Conservation (phyloP, 2,797 vertebrate species). For the Meriones psammophilus region DNA sequence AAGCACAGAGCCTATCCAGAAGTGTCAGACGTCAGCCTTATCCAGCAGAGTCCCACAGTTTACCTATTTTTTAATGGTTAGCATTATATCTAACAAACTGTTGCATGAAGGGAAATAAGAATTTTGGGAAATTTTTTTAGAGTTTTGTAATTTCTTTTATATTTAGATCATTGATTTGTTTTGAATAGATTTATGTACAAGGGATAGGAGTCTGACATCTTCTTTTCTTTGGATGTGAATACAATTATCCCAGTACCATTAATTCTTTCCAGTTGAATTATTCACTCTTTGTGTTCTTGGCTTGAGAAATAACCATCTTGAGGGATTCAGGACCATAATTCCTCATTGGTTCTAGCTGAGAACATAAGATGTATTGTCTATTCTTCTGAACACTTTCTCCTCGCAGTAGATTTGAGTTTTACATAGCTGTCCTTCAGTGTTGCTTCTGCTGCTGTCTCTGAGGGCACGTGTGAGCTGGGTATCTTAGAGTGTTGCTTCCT, state of each 20-base stretch:
- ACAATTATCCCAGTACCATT: not conserved
- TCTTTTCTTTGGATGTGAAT: slow-evolving; percentile 21
- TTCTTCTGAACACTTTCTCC: slow-evolving; percentile 12
- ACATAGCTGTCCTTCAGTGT: not conserved
- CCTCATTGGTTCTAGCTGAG: not conserved
- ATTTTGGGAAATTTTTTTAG: too few species aligned
- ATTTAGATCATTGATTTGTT: slow-evolving; percentile 12
- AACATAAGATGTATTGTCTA: not conserved
- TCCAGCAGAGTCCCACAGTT: too few species aligned
- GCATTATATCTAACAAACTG: not conserved
- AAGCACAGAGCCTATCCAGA: too few species aligned
- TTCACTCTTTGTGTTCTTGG: slow-evolving; percentile 7
- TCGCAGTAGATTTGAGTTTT: slow-evolving; percentile 16
- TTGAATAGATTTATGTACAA: slow-evolving; percentile 24
- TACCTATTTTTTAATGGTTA: not conserved
- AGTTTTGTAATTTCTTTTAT: not conserved
- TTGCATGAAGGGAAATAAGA: not conserved
- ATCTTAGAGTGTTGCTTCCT: slow-evolving; percentile 9
- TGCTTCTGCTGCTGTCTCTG: not conserved
- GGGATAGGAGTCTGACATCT: not conserved
- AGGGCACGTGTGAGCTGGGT: not conserved
- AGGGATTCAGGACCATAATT: not conserved
- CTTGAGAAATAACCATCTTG: slow-evolving; percentile 4
- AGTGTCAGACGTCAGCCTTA: too few species aligned
- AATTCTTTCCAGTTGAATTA: slow-evolving; percentile 13